These are phyloP conservation scores for Lipophrys pholis DNA, from an alignment of 2,113 vertebrate species.

Conservation along the genomic window DNA sequence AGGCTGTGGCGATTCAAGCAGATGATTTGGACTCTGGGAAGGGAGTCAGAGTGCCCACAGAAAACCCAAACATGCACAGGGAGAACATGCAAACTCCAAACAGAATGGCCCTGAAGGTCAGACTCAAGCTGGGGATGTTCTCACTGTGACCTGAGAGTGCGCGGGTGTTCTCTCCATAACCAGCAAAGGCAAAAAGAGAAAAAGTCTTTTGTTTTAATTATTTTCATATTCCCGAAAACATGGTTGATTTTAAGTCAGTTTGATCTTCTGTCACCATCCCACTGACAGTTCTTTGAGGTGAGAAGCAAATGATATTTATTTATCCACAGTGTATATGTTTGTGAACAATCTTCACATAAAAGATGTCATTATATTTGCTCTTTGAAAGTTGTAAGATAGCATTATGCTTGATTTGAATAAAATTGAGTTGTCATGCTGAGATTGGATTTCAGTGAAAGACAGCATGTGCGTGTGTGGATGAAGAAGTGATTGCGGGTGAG, in stretches of 20 bases:
- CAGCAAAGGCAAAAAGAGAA: too few relatives aligned
- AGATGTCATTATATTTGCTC: neutral
- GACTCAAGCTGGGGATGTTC: too few relatives aligned
- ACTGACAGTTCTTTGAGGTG: neutral
- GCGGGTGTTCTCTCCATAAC: too few relatives aligned
- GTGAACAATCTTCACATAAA: conserved; percentile 5
- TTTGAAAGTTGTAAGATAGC: neutral
- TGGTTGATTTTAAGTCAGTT: neutral
- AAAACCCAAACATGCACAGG: too few relatives aligned
- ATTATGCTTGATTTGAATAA: conserved; percentile 8
- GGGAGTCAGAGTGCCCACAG: too few relatives aligned
- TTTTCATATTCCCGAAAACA: too few relatives aligned
- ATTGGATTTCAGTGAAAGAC: conserved; percentile 6
- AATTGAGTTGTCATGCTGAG: neutral
- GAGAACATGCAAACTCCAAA: too few relatives aligned
- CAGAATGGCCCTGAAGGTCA: too few relatives aligned
- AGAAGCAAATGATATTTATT: conserved; percentile 3
- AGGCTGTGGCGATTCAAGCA: too few relatives aligned
- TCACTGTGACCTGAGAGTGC: too few relatives aligned
- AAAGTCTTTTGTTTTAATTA: too few relatives aligned
- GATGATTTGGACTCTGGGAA: too few relatives aligned
- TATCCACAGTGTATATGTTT: conserved; percentile 10
- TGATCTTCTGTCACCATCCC: neutral
- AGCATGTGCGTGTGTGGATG: neutral
- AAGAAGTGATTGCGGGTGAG: neutral